These are phyloP conservation scores for Eubucco bourcierii DNA, from an alignment of 2,113 vertebrate species.

Conservation along the genomic window DNA sequence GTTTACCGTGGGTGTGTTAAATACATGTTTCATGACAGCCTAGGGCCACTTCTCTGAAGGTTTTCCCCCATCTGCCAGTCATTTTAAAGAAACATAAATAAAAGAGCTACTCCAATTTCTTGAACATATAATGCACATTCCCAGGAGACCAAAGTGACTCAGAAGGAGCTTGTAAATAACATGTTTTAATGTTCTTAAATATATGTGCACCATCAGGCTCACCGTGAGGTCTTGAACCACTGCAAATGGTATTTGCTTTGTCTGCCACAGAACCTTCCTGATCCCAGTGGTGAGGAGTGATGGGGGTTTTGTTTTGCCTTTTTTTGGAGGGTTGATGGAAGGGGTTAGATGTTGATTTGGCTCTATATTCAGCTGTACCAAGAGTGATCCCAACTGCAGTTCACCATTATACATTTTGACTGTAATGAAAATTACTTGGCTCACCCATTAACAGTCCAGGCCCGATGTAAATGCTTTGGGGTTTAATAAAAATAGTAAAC, in stretches of 20 bases:
- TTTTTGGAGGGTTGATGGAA: not conserved
- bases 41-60: constrained; percentile 53
- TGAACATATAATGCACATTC: constrained; percentile 24
- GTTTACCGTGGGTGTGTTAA: constrained; percentile 56
- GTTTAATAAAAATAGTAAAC: not conserved
- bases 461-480: not conserved
- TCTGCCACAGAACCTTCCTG: not conserved
- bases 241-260: not conserved
- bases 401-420: not conserved
- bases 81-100: constrained; percentile 62
- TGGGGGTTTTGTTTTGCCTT: not conserved
- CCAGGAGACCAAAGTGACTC: constrained; percentile 29
- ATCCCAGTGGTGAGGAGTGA: not conserved
- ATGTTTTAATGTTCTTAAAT: constrained; percentile 47
- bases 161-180: constrained; percentile 59
- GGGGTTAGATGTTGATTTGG: not conserved
- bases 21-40: constrained; percentile 56
- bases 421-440: not conserved
- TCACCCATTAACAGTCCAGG: not conserved
- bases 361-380: not conserved
- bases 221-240: not conserved
- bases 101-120: constrained; percentile 54
- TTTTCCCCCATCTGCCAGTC: constrained; percentile 62
- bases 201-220: not conserved
- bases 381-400: not conserved